phyloP scores from a whole-genome alignment of 2,797 vertebrate species.

The Sebastes diaconus region DNA sequence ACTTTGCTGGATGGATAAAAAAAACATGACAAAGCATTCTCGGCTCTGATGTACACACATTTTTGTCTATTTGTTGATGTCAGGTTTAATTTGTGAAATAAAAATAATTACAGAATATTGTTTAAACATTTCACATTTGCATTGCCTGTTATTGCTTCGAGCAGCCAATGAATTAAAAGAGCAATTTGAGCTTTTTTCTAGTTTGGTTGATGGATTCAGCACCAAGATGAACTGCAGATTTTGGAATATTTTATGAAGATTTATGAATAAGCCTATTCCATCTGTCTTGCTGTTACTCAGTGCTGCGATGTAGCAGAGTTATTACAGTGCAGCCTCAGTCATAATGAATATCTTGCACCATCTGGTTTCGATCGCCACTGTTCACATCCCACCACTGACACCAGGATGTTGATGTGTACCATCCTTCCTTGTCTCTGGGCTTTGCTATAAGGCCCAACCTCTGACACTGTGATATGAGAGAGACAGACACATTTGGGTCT shows the following conservation, averaged over 20 bases:
- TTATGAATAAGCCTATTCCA: too few relatives aligned
- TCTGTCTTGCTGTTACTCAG: not conserved
- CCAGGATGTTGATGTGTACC: slow-evolving; percentile 19
- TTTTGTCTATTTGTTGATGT: not conserved
- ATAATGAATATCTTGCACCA: slow-evolving; percentile 31
- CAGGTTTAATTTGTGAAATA: not conserved
- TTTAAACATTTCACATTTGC: not conserved
- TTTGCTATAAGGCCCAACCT: slow-evolving; percentile 16
- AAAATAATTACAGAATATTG: not conserved
- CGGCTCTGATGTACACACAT: not conserved
- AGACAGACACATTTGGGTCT: slow-evolving; percentile 68
- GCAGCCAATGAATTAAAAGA: not conserved
- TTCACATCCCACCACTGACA: slow-evolving; percentile 22
- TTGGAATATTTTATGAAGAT: not conserved
- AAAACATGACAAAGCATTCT: not conserved
- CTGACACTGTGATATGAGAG: slow-evolving; percentile 47
- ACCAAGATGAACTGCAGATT: not conserved
- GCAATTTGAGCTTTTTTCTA: not conserved
- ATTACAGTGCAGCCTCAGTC: not conserved
- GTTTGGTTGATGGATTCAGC: not conserved
- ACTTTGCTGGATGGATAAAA: not conserved
- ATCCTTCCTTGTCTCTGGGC: slow-evolving; percentile 36
- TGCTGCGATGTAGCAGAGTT: not conserved
- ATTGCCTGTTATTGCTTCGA: not conserved
- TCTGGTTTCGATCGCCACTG: slow-evolving; percentile 27